phyloP scores from a whole-genome alignment of 2,888 invertebrate species.

The Cryptocheilus praepositus region DNA sequence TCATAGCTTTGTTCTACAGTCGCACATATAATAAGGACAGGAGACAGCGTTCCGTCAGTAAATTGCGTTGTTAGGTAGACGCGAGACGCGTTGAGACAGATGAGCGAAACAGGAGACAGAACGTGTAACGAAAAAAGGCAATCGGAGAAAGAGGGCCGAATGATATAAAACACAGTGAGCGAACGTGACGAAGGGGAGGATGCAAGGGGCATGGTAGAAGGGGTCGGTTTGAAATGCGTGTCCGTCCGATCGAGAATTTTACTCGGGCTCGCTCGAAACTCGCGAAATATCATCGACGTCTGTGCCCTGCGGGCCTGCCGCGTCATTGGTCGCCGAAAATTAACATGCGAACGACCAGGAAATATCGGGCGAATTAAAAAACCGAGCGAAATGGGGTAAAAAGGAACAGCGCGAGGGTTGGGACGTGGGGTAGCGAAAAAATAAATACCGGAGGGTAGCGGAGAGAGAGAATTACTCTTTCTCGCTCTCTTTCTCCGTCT shows the following conservation, averaged over 20 bases:
- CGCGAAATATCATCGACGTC: slow-evolving; percentile 67
- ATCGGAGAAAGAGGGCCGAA: not conserved
- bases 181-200: slow-evolving; percentile 16
- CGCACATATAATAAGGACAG: too few species aligned
- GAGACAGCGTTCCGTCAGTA: too few species aligned
- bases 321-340: slow-evolving; percentile 70
- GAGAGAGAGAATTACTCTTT: not conserved
- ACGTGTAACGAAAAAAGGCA: slow-evolving; percentile 6
- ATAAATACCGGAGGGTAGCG: slow-evolving; percentile 52
- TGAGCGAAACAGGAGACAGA: slow-evolving; percentile 7
- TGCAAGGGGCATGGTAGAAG: slow-evolving; percentile 7
- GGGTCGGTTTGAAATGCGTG: slow-evolving; percentile 22
- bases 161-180: slow-evolving; percentile 11
- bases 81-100: not conserved
- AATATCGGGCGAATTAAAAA: slow-evolving; percentile 68
- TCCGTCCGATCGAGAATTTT: slow-evolving; percentile 56
- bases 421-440: slow-evolving; percentile 36
- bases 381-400: slow-evolving; percentile 48
- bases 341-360: slow-evolving; percentile 71
- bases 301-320: slow-evolving; percentile 65
- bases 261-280: slow-evolving; percentile 40
- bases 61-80: too few species aligned
- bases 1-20: too few species aligned
- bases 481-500: too few species aligned
- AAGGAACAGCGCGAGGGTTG: slow-evolving; percentile 16